Conservation (phyloP, 2,797 vertebrate species). For the Liasis olivaceus region DNA sequence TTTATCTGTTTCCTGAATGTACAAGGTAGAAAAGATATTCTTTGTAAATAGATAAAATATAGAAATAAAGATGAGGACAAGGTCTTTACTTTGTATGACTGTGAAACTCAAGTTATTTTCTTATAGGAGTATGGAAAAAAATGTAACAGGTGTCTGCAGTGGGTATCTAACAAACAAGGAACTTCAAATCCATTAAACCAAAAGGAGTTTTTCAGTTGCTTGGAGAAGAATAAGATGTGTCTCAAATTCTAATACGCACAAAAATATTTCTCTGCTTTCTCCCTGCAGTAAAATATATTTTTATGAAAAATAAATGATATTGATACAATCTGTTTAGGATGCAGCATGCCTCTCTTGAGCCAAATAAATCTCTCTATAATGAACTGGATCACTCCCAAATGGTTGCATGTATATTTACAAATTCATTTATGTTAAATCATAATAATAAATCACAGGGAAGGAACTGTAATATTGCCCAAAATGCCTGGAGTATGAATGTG, state of each 20-base stretch:
- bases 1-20: not conserved
- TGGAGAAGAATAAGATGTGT: not conserved
- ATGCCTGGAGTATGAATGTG: not conserved
- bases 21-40: not conserved
- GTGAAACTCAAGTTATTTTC: not conserved
- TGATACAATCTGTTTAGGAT: slow-evolving; percentile 5
- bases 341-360: not conserved
- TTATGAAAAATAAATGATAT: not conserved
- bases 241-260: not conserved
- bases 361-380: not conserved
- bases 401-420: not conserved
- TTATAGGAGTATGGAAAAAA: not conserved
- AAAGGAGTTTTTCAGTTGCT: not conserved
- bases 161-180: not conserved
- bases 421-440: slow-evolving; percentile 1
- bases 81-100: not conserved
- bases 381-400: not conserved
- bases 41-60: not conserved
- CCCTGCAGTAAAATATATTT: not conserved
- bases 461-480: not conserved
- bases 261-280: not conserved
- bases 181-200: not conserved
- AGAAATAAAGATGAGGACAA: not conserved
- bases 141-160: not conserved
- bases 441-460: slow-evolving; percentile 1